Evolutionary conservation across 1,140 invertebrate genomes (phyloP).

Genomic region (Aphelenchoides besseyi): DNA sequence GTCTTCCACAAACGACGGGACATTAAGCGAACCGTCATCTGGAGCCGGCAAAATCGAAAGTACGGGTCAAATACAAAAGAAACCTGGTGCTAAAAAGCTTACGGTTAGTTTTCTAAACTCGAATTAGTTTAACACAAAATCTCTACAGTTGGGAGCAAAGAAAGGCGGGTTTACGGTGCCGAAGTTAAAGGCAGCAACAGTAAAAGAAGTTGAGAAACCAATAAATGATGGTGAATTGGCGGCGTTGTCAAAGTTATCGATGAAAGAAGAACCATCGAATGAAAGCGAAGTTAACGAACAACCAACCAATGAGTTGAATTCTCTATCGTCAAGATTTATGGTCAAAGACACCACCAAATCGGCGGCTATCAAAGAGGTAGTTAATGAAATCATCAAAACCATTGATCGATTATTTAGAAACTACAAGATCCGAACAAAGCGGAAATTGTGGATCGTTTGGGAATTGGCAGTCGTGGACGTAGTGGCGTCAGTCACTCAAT

Average conservation of each 20-base stretch:
- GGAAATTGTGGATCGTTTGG: slow-evolving; percentile 82
- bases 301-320: neutral
- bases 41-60: neutral
- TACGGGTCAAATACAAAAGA: slow-evolving; percentile 31
- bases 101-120: too few species aligned
- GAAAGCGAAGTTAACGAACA: slow-evolving; percentile 7
- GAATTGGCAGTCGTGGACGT: slow-evolving; percentile 74
- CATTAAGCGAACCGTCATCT: neutral
- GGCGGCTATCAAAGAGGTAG: slow-evolving; percentile 30
- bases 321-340: slow-evolving; percentile 47
- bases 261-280: slow-evolving; percentile 10
- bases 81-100: slow-evolving; percentile 56
- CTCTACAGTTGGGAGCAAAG: slow-evolving; percentile 67
- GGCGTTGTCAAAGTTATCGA: slow-evolving; percentile 31
- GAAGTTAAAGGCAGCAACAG: slow-evolving; percentile 78
- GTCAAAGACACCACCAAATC: slow-evolving; percentile 28
- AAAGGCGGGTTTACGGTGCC: slow-evolving; percentile 90
- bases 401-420: slow-evolving; percentile 26
- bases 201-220: slow-evolving; percentile 87
- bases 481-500: slow-evolving; percentile 78
- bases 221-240: slow-evolving; percentile 65
- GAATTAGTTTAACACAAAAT: too few species aligned
- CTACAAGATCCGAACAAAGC: slow-evolving; percentile 77
- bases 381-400: neutral
- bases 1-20: neutral